Conservation (phyloP, 2,113 vertebrate genomes). For the Leucopsar rothschildi region DNA sequence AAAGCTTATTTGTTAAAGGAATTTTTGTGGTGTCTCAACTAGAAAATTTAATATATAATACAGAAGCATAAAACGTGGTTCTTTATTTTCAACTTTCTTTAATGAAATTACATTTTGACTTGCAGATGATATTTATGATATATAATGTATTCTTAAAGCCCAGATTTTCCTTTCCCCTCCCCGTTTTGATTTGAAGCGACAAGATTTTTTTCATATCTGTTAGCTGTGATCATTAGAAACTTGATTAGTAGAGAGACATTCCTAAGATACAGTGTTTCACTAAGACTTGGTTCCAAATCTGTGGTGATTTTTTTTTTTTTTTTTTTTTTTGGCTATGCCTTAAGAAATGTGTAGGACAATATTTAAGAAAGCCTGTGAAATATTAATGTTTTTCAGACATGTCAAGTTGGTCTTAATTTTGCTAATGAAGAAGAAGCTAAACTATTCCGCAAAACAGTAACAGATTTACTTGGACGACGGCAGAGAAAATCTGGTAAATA, state of each 20-base stretch:
- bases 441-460: conserved; percentile 86
- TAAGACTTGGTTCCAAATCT: neutral
- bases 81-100: neutral
- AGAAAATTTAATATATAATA: neutral
- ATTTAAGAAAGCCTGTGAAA: neutral
- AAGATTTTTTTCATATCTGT: neutral
- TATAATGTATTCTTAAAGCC: neutral
- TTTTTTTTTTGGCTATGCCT: neutral
- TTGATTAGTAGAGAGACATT: neutral
- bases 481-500: conserved; percentile 89
- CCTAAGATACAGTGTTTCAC: neutral
- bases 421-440: conserved; percentile 97
- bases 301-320: neutral
- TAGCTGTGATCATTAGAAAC: neutral
- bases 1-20: neutral
- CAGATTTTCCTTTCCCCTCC: neutral
- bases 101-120: neutral
- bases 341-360: neutral
- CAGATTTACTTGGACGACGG: conserved; percentile 86
- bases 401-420: conserved; percentile 96
- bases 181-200: neutral
- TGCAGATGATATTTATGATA: neutral
- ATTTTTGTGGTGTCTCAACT: neutral
- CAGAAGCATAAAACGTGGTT: neutral
- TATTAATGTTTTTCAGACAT: conserved; percentile 78